These are phyloP conservation scores for Capra hircus DNA, from an alignment of 2,113 vertebrate genomes.

Conservation along the genomic window DNA sequence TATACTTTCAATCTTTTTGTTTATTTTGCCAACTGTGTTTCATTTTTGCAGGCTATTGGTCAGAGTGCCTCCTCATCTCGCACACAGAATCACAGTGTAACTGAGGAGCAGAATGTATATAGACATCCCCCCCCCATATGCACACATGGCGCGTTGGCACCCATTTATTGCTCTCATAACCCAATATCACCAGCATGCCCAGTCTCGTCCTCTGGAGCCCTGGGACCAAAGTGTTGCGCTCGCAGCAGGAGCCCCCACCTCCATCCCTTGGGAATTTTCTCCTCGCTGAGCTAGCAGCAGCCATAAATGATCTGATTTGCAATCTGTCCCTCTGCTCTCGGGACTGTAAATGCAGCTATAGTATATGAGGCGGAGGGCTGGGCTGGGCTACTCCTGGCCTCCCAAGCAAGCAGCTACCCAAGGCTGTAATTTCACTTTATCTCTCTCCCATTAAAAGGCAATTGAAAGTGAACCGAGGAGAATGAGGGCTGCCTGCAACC, in stretches of 20 bases:
- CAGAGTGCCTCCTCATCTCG: not conserved
- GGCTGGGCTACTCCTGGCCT: not conserved
- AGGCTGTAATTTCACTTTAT: conserved; percentile 49
- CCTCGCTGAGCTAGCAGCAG: conserved; percentile 34
- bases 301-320: conserved; percentile 48
- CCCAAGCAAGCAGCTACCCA: conserved; percentile 19
- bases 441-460: conserved; percentile 46
- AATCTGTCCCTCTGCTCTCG: conserved; percentile 32
- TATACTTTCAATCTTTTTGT: not conserved
- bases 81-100: not conserved
- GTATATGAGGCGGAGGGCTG: not conserved
- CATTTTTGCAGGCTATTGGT: not conserved
- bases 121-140: accelerated
- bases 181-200: accelerated
- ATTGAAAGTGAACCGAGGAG: conserved; percentile 34
- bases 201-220: not conserved
- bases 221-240: not conserved
- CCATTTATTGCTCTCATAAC: not conserved
- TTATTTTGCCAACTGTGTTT: not conserved
- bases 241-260: not conserved
- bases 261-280: not conserved
- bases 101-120: not conserved
- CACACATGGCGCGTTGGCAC: accelerated
- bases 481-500: not conserved
- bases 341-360: not conserved